Percentiles rank a stretch among this genome's conserved stretches.
These are phyloP conservation scores for Drosophila cracens DNA, from an alignment of 2,888 invertebrate species.

Conservation along the genomic window DNA sequence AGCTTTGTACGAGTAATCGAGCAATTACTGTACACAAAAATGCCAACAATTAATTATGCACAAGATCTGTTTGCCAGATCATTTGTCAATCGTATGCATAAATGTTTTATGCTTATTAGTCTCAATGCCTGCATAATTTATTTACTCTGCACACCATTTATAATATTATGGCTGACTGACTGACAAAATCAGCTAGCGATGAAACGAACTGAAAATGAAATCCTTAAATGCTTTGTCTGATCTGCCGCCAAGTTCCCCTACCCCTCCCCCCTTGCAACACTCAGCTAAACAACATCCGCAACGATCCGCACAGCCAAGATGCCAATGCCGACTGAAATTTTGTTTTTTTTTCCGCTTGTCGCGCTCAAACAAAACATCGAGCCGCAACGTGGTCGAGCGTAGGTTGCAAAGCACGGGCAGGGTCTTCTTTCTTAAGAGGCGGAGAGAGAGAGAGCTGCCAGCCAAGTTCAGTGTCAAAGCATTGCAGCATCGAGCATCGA, in stretches of 20 bases:
- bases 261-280: not conserved
- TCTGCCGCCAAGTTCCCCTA: not conserved
- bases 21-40: slow-evolving; percentile 20
- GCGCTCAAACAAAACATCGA: slow-evolving; percentile 1
- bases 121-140: slow-evolving; percentile 33
- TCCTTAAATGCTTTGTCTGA: slow-evolving; percentile 1
- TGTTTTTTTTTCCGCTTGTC: too few relatives aligned
- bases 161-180: slow-evolving; percentile 3
- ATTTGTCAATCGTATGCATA: slow-evolving; percentile 39
- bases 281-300: not conserved
- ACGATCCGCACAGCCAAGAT: too few relatives aligned
- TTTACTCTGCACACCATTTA: slow-evolving; percentile 12
- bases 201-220: not conserved
- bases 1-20: slow-evolving; percentile 2
- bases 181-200: slow-evolving; percentile 9
- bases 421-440: too few relatives aligned
- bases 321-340: too few relatives aligned
- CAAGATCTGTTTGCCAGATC: slow-evolving; percentile 23
- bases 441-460: not conserved
- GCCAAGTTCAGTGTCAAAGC: slow-evolving; percentile 71
- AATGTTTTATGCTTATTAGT: slow-evolving; percentile 10
- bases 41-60: slow-evolving; percentile 32
- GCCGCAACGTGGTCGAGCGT: slow-evolving; percentile 14
- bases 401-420: slow-evolving; percentile 16
- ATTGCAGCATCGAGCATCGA: slow-evolving; percentile 48